Base-by-base conservation (phyloP, 2,113 vertebrate species). In the Pterocles gutturalis region DNA sequence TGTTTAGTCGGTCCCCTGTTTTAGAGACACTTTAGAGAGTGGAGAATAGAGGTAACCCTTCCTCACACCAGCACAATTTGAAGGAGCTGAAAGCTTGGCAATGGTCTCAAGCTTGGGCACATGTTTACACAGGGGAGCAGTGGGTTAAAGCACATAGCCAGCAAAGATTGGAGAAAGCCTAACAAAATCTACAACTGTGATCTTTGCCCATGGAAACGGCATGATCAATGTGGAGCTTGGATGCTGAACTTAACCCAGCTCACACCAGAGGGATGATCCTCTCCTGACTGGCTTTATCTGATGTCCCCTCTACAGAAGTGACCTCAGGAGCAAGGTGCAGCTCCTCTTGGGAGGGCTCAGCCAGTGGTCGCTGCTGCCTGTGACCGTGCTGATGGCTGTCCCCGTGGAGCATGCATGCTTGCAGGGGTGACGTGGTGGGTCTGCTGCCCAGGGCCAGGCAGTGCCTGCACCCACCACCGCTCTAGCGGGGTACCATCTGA, bases 331-430 rank as follows among this genome's bases (percentile, higher is more conserved):
- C 51, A 38, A 60, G 51, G 43, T 13, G 43, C 38, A 12, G 36
- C 15, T 2, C 1, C 8, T 24, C 38, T 8, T 9, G 10, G 1
- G 28, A 24, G 60, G 36, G 60, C 78, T 92, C 43, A 33, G 53
- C 51, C 17, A 1, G 45, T 4, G 5, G 6, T 28, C 54, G 5
- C 20, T 25, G 77, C 72, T 3, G 5, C 10, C 54, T 24, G 12
- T 34, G 33, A 8, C 41, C 14, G 1, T 70, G 76, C 55, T 1
- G 0, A 3, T 13, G 55, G 73, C 31, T 34, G 28, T 86, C 19
- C 5, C 46, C 0, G 0, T 25, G 66, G 29, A 78, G 9, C 58
- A 8, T 5, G 10, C 3, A 1, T 21, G 34, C n/a, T 71, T 26
- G 48, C 36, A 46, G 25, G 64, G 60, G 16, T 4, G 4, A 16